Conservation (phyloP, 2,113 vertebrate genomes). For the Coreoperca whiteheadi region DNA sequence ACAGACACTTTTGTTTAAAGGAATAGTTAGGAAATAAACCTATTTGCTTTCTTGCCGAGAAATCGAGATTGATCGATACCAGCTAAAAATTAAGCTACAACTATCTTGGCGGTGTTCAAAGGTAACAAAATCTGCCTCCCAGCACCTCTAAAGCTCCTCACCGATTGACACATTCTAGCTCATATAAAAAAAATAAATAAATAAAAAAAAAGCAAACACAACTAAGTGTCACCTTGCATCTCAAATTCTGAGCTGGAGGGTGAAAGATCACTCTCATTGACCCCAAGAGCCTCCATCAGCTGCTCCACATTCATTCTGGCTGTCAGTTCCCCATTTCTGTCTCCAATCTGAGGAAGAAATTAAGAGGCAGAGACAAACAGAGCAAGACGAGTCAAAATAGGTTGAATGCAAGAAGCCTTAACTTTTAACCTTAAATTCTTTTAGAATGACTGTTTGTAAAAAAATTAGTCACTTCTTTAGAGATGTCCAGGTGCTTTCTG, state of each 20-base stretch:
- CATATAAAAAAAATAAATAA: neutral
- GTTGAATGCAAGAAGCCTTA: neutral
- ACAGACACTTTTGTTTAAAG: too few relatives aligned
- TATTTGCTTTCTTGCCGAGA: too few relatives aligned
- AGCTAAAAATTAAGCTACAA: too few relatives aligned
- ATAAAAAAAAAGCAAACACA: neutral
- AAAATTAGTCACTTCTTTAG: constrained; percentile 88
- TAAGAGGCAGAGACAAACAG: neutral
- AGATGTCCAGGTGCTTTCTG: constrained; percentile 94
- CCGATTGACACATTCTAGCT: neutral
- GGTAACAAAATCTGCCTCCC: neutral
- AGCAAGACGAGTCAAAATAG: neutral
- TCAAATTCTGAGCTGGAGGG: constrained; percentile 89
- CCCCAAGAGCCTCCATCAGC: constrained; percentile 88
- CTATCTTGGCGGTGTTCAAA: neutral
- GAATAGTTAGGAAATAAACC: too few relatives aligned
- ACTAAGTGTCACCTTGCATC: constrained; percentile 88
- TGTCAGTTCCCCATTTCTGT: constrained; percentile 90
- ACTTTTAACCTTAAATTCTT: neutral
- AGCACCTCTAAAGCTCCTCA: neutral
- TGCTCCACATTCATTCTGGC: constrained; percentile 91
- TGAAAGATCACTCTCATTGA: constrained; percentile 83
- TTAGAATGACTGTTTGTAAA: neutral
- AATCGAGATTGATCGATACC: too few relatives aligned
- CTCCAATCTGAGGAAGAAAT: constrained; percentile 87